Percentiles rank a stretch among this genome's conserved stretches.
These are phyloP conservation scores for Romanogobio albipinnatus DNA, from an alignment of 2,113 vertebrate species.

Conservation along the genomic window DNA sequence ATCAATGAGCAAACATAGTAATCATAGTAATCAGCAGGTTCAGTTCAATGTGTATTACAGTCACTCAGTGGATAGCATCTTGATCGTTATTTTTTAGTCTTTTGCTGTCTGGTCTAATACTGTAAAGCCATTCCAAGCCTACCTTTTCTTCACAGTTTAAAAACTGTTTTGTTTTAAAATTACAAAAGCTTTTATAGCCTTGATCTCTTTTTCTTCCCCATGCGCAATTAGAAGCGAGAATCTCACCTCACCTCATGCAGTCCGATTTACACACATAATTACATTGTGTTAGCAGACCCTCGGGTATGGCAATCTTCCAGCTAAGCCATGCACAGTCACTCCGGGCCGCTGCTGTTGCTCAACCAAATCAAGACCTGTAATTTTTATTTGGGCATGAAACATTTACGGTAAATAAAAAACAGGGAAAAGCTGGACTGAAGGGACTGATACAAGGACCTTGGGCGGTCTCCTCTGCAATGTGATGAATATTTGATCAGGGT, in stretches of 20 bases:
- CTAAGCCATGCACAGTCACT: conserved; percentile 27
- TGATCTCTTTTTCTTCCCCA: conserved; percentile 6
- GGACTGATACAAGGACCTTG: conserved; percentile 1
- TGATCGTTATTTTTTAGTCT: conserved; percentile 27
- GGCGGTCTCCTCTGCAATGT: background rate
- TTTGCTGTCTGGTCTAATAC: background rate
- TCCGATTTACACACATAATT: conserved; percentile 41
- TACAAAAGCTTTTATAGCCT: conserved; percentile 8
- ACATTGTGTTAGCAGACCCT: conserved; percentile 27
- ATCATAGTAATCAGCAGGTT: background rate
- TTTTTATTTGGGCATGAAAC: conserved; percentile 3
- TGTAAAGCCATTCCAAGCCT: background rate
- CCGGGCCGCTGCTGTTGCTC: background rate
- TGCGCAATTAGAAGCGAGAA: conserved; percentile 14
- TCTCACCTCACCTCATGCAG: conserved; percentile 27
- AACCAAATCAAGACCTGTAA: conserved; percentile 18
- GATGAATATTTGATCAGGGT: conserved; percentile 28
- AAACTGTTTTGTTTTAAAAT: conserved; percentile 29
- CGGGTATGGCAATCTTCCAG: conserved; percentile 23
- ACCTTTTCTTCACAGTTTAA: background rate
- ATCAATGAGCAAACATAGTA: background rate
- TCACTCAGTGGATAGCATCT: background rate
- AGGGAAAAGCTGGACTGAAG: background rate
- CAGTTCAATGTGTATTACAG: background rate
- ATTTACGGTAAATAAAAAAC: conserved; percentile 1